Evolutionary conservation across 2,888 invertebrate genomes (phyloP).

Genomic region (Odontothrips loti): DNA sequence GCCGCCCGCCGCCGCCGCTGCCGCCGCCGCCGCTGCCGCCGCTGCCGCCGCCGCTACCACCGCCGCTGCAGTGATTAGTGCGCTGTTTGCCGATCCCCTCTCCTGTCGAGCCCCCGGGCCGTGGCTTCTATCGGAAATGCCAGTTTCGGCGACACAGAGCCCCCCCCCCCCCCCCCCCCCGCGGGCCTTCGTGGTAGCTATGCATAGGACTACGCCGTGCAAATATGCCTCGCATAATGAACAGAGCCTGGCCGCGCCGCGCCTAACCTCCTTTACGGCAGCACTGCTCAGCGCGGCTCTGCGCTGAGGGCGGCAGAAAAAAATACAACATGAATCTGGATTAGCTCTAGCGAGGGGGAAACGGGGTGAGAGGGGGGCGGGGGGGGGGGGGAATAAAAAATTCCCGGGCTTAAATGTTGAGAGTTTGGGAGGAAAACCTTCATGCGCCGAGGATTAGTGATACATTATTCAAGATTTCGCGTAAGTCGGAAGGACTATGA

Average conservation of each 20-base stretch:
- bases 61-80: background rate
- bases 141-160: too few species aligned
- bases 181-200: too few species aligned
- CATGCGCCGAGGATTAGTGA: background rate
- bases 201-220: too few species aligned
- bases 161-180: too few species aligned
- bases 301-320: background rate
- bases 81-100: background rate
- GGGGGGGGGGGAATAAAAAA: background rate
- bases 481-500: slow-evolving; percentile 15
- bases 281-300: too few species aligned
- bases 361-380: background rate
- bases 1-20: background rate
- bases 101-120: too few species aligned
- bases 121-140: too few species aligned
- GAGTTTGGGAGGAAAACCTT: slow-evolving; percentile 10
- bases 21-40: too few species aligned
- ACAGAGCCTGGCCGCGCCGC: too few species aligned
- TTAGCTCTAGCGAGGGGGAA: background rate
- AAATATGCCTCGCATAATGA: too few species aligned
- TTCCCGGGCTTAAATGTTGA: background rate
- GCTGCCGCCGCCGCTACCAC: too few species aligned
- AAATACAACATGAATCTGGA: background rate
- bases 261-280: too few species aligned
- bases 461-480: slow-evolving; percentile 16